Evolutionary conservation across 2,888 invertebrate species (phyloP).

Genomic region (Capitulum mitella): DNA sequence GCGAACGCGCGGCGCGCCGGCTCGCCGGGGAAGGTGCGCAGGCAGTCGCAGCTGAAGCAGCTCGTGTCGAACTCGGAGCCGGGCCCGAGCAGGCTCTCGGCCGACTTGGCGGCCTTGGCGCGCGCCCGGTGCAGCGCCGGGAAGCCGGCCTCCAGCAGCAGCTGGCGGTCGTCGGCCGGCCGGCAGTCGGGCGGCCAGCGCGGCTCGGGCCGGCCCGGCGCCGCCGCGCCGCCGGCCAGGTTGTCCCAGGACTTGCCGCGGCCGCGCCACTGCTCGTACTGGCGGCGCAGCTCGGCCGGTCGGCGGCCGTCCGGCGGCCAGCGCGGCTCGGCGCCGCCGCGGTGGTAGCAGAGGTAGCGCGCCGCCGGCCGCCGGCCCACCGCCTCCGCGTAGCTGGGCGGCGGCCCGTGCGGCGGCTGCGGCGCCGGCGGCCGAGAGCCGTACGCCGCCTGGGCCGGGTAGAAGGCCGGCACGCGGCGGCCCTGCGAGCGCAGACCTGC

Average conservation of each 20-base stretch:
- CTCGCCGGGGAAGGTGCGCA: neutral
- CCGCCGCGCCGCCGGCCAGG: slow-evolving; percentile 42
- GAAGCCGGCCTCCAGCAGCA: neutral
- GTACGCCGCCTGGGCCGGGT: neutral
- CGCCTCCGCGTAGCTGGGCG: slow-evolving; percentile 18
- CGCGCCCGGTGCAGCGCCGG: slow-evolving; percentile 19
- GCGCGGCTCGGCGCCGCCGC: neutral
- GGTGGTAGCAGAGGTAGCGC: neutral
- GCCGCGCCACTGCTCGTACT: slow-evolving; percentile 4
- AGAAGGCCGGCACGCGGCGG: slow-evolving; percentile 3
- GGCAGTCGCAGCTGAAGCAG: slow-evolving; percentile 12
- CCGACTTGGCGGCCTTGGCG: slow-evolving; percentile 12
- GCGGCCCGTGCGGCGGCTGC: slow-evolving; percentile 4
- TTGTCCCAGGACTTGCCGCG: slow-evolving; percentile 74
- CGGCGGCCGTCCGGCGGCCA: neutral
- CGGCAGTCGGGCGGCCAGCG: neutral
- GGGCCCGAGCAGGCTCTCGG: slow-evolving; percentile 13
- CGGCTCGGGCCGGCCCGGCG: neutral
- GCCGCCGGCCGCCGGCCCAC: neutral
- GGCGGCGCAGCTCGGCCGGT: neutral
- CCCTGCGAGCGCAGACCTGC: slow-evolving; percentile 5
- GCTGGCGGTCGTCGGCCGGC: neutral
- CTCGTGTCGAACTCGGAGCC: slow-evolving; percentile 19
- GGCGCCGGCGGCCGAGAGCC: neutral
- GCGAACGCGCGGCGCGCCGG: neutral